Evolutionary conservation across 2,113 vertebrate species (phyloP).

Genomic region (Tachysurus vachellii): DNA sequence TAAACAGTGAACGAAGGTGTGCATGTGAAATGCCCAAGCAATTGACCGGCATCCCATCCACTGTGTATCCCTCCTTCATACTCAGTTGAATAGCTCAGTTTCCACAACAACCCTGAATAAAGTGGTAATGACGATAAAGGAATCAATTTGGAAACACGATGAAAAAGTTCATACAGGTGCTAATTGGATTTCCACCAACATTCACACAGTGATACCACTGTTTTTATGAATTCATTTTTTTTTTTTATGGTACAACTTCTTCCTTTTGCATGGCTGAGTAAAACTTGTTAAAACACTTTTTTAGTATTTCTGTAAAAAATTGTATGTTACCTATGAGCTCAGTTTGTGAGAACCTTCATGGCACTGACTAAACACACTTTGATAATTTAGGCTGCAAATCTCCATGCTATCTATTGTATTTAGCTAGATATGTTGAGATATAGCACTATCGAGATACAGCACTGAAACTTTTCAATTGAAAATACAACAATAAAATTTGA

Average conservation of each 20-base stretch:
- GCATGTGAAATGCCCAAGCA: neutral
- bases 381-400: too few species aligned
- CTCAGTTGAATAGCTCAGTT: neutral
- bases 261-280: neutral
- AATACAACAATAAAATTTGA: neutral
- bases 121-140: neutral
- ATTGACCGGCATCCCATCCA: neutral
- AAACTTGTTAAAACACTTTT: neutral
- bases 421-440: neutral
- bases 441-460: neutral
- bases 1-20: neutral
- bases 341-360: neutral
- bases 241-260: too few species aligned
- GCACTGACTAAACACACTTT: neutral
- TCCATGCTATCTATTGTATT: too few species aligned
- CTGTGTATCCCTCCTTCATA: neutral
- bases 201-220: too few species aligned
- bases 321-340: neutral
- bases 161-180: neutral
- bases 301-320: neutral
- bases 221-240: too few species aligned
- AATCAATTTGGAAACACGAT: neutral
- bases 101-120: neutral
- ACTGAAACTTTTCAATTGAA: neutral
- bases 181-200: too few species aligned